These are phyloP conservation scores for Sciurus vulgaris DNA, from an alignment of 2,797 vertebrate genomes.

Conservation along the genomic window DNA sequence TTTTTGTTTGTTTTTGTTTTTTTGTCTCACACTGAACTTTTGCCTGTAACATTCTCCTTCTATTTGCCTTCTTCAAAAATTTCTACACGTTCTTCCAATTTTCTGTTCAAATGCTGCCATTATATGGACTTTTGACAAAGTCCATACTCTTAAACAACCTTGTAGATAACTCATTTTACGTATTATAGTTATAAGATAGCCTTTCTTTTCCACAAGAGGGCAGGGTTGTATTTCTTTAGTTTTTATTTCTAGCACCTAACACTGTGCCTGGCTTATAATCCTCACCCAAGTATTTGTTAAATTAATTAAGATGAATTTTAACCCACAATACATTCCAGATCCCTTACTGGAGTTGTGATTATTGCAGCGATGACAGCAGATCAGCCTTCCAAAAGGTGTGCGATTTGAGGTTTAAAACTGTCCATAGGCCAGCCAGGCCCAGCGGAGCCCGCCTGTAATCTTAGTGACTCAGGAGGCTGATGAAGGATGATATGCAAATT, in stretches of 20 bases:
- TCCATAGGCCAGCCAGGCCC: background rate
- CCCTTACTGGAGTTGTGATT: background rate
- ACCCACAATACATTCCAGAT: background rate
- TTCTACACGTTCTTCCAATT: background rate
- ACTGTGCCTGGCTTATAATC: background rate
- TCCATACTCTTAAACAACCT: background rate
- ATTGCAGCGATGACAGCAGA: background rate
- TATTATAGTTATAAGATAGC: background rate
- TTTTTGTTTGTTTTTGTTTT: too few relatives aligned
- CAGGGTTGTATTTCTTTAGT: background rate
- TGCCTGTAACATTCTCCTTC: too few relatives aligned
- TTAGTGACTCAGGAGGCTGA: too few relatives aligned
- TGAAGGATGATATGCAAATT: too few relatives aligned
- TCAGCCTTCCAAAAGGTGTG: background rate
- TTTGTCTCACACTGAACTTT: too few relatives aligned
- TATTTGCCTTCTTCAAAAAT: background rate
- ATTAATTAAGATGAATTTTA: slow-evolving; percentile 14
- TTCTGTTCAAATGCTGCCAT: background rate
- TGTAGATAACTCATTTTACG: background rate
- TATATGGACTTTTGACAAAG: background rate
- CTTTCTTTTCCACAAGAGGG: slow-evolving; percentile 10
- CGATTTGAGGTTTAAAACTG: background rate
- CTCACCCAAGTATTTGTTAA: background rate
- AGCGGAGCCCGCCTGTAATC: too few relatives aligned
- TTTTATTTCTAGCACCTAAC: background rate